Evolutionary conservation across 2,888 invertebrate genomes (phyloP), one percentile per base, ranked within the genome.

Genomic region (Achlya flavicornis): DNA sequence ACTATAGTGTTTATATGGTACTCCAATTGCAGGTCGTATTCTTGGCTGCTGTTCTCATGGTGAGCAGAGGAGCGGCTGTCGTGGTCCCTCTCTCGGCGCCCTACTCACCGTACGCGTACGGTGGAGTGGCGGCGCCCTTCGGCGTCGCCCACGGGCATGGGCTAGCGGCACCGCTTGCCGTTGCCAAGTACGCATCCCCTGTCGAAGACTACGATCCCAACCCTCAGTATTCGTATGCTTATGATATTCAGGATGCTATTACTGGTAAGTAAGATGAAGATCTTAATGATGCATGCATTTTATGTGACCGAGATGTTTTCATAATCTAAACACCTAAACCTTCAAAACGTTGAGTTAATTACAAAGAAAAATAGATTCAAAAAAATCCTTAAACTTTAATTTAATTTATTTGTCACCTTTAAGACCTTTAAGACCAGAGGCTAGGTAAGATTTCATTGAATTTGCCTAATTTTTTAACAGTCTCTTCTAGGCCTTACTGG

Each of bases 211-310:
- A 94, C 80, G 95, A 95, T 75, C 95, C 95, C 3, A 94, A 95
- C 78, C 96, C 96, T 8, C 95, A 95, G 83, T 96, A 96, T 80
- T 95, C 95, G 38, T 96, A 95, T 85, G 95, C 95, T 53, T 96
- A 96, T 80, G 95, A 96, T 74, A 95, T 96, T 68, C 95, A 96
- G 79, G 96, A 96, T 83, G 94, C 95, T 61, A 78, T 96, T 33
- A 96, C 96, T 70, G 96, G 96, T 81, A 89, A 95, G 83, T 93
- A 14, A 0, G 48, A 41, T 41, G 12, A 41, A 26, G 33, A 46
- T 41, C 16, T 43, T 19, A 26, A 57, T 14, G 4, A 14, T 6
- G 5, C 48, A 16, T 46, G 14, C 14, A 26, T 26, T 26, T 26
- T 26, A 26, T 26, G 2, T 26, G 26, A 26, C 26, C 26, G 2